phyloP scores from a whole-genome alignment of 2,888 invertebrate genomes.

The Kryphioiulus occultus region DNA sequence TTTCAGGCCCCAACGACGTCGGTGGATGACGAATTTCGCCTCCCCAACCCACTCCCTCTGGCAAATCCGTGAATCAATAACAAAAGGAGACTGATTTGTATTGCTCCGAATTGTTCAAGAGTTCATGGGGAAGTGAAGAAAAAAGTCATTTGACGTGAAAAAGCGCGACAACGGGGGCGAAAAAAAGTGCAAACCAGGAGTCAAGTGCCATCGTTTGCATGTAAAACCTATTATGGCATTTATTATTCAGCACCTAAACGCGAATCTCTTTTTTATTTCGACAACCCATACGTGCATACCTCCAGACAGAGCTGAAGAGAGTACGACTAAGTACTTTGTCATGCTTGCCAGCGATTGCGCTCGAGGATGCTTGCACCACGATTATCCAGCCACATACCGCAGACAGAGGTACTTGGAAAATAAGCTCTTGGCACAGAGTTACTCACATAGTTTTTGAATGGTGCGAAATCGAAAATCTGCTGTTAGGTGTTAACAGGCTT shows the following conservation, averaged over 20 bases:
- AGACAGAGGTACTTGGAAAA: neutral
- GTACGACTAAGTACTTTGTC: neutral
- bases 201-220: slow-evolving; percentile 30
- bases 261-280: slow-evolving; percentile 21
- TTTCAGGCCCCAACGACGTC: neutral
- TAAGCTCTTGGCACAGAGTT: neutral
- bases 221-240: slow-evolving; percentile 27
- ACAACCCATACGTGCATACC: neutral
- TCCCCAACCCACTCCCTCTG: neutral
- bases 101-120: neutral
- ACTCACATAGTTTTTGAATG: neutral
- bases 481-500: neutral
- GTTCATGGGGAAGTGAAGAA: neutral
- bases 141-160: neutral
- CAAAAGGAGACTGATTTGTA: slow-evolving; percentile 31
- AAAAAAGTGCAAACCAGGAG: neutral
- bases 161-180: neutral
- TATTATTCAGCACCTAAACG: slow-evolving; percentile 20
- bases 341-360: neutral
- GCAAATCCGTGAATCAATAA: slow-evolving; percentile 31
- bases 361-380: neutral
- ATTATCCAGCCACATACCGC: slow-evolving; percentile 12
- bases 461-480: neutral
- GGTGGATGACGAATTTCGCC: neutral
- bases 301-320: neutral